A percentile compares a stretch with the other conserved stretches of the same genome.
phyloP scores from a whole-genome alignment of 2,888 invertebrate species.

The Hololepta plana region DNA sequence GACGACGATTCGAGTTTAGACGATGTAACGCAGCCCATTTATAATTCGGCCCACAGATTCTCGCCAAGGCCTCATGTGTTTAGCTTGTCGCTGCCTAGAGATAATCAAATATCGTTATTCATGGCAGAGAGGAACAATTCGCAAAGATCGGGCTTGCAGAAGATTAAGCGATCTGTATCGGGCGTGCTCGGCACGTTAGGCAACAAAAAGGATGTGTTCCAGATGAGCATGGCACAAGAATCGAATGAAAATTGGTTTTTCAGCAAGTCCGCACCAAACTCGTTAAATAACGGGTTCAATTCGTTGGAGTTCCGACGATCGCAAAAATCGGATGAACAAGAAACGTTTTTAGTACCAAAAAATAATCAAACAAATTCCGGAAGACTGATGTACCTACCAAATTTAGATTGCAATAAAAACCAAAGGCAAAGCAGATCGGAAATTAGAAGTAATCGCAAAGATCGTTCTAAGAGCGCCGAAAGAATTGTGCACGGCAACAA shows the following conservation, averaged over 20 bases:
- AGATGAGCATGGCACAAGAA: conserved; percentile 15
- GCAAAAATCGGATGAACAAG: conserved; percentile 14
- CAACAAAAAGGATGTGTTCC: conserved; percentile 14
- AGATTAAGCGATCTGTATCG: conserved; percentile 50
- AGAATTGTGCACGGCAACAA: conserved; percentile 8
- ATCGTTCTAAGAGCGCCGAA: no score
- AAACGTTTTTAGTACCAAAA: conserved; percentile 14
- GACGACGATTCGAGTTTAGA: conserved; percentile 31
- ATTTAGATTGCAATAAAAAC: no score
- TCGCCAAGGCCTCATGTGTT: conserved; percentile 41
- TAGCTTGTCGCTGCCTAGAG: conserved; percentile 58
- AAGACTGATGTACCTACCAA: conserved; percentile 68
- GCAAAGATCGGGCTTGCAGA: conserved; percentile 30
- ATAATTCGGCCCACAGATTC: conserved; percentile 21
- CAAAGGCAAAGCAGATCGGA: no score
- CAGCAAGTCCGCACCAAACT: conserved; percentile 63
- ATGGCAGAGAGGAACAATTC: conserved; percentile 21
- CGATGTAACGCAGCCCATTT: conserved; percentile 15
- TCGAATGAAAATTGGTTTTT: conserved; percentile 61
- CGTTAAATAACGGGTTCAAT: conserved; percentile 42
- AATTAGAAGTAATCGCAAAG: no score
- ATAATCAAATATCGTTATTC: conserved; percentile 31
- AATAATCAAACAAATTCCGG: no score
- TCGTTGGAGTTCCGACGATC: conserved; percentile 19
- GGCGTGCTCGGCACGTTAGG: conserved; percentile 28